A percentile compares a stretch with the other conserved stretches of the same genome.
phyloP scores from a whole-genome alignment of 2,888 invertebrate species.

The Diplolepis rosae region DNA sequence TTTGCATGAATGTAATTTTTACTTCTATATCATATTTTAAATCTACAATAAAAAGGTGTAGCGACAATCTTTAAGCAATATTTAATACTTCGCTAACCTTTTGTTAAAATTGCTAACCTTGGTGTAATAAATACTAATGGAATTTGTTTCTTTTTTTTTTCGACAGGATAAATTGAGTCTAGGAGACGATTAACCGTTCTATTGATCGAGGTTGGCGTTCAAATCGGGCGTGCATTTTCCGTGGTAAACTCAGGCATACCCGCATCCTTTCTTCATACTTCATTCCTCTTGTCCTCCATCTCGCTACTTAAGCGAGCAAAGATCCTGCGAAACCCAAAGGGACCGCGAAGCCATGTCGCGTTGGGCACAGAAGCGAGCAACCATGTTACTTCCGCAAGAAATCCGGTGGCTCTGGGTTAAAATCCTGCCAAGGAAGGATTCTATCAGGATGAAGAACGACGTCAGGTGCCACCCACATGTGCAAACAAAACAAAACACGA shows the following conservation, averaged over 20 bases:
- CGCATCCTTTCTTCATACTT: slow-evolving; percentile 28
- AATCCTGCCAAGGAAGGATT: slow-evolving; percentile 2
- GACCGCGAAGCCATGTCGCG: slow-evolving; percentile 43
- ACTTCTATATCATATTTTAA: background rate
- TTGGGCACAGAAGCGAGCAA: slow-evolving; percentile 35
- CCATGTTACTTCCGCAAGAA: slow-evolving; percentile 50
- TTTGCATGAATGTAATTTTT: too few species aligned
- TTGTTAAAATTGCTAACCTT: too few species aligned
- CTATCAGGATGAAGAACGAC: slow-evolving; percentile 13
- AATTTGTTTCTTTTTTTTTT: background rate
- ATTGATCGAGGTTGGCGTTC: slow-evolving; percentile 18
- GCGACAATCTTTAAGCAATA: too few species aligned
- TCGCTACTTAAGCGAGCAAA: slow-evolving; percentile 44
- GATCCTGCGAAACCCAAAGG: slow-evolving; percentile 41
- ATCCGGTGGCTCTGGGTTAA: slow-evolving; percentile 41
- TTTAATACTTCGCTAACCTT: too few species aligned
- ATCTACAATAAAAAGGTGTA: background rate
- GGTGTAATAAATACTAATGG: slow-evolving; percentile 12
- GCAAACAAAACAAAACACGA: slow-evolving; percentile 14
- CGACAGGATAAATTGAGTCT: slow-evolving; percentile 16
- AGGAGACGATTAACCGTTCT: slow-evolving; percentile 19
- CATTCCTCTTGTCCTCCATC: slow-evolving; percentile 17
- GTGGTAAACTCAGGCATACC: slow-evolving; percentile 9
- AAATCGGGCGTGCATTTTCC: slow-evolving; percentile 19
- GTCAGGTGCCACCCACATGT: background rate